phyloP scores from a whole-genome alignment of 2,113 vertebrate genomes.

The Tonatia bakeri region DNA sequence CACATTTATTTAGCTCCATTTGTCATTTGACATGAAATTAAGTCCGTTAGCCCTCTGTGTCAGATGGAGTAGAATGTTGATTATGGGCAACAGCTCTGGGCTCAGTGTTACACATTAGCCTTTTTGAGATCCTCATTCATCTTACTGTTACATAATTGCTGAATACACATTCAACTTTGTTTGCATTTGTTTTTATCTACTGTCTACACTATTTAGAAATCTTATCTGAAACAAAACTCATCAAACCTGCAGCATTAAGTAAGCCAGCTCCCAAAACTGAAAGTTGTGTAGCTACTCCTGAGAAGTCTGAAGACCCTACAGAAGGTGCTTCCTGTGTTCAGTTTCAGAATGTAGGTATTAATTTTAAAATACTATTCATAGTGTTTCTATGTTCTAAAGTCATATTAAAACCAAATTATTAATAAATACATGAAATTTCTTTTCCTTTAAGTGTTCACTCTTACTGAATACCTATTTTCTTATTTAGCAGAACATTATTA shows the following conservation, averaged over 20 bases:
- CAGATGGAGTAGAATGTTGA: not conserved
- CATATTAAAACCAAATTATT: not conserved
- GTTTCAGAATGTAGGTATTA: slow-evolving; percentile 72
- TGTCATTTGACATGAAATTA: not conserved
- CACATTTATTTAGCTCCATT: not conserved
- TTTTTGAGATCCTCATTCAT: not conserved
- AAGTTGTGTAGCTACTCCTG: slow-evolving; percentile 53
- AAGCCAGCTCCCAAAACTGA: slow-evolving; percentile 47
- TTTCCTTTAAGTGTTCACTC: not conserved
- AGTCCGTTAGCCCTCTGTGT: not conserved
- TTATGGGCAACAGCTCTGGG: not conserved
- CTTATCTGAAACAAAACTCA: slow-evolving; percentile 78
- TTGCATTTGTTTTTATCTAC: slow-evolving; percentile 52
- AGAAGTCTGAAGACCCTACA: slow-evolving; percentile 75
- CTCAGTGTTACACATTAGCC: not conserved
- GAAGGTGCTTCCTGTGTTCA: slow-evolving; percentile 60
- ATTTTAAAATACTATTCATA: slow-evolving; percentile 27
- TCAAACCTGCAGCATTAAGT: slow-evolving; percentile 71
- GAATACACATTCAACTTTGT: not conserved
- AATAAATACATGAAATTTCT: not conserved
- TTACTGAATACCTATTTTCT: not conserved
- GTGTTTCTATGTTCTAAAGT: not conserved
- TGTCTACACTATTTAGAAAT: slow-evolving; percentile 73
- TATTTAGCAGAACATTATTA: not conserved
- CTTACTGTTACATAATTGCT: not conserved